phyloP scores from a whole-genome alignment of 2,797 vertebrate genomes.

The Glyptemys insculpta region DNA sequence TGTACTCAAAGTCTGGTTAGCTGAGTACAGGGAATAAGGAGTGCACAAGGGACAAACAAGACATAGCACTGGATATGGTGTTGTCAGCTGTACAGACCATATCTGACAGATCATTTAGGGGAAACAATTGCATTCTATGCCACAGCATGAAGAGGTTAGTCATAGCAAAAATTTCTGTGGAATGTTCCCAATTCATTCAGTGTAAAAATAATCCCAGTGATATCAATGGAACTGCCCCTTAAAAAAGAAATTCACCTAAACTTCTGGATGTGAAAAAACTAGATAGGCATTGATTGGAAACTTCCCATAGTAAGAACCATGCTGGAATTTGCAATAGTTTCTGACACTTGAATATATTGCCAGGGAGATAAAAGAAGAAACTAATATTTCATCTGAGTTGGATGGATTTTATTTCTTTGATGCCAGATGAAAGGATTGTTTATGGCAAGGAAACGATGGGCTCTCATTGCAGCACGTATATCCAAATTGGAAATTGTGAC shows the following conservation, averaged over 20 bases:
- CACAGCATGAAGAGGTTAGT: background rate
- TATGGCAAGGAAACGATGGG: slow-evolving; percentile 57
- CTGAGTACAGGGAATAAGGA: background rate
- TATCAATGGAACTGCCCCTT: background rate
- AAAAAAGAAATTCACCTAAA: background rate
- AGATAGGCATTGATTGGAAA: background rate
- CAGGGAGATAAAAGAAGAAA: slow-evolving; percentile 29
- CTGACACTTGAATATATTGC: slow-evolving; percentile 17
- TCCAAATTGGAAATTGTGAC: slow-evolving; percentile 49
- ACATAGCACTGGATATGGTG: background rate
- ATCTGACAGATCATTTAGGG: background rate
- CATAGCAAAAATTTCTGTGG: background rate
- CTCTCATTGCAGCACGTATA: slow-evolving; percentile 38
- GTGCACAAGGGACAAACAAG: background rate
- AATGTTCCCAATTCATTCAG: background rate
- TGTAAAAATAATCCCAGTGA: slow-evolving; percentile 8
- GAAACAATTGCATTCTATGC: background rate
- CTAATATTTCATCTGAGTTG: slow-evolving; percentile 42
- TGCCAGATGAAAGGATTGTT: slow-evolving; percentile 71
- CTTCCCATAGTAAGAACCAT: background rate
- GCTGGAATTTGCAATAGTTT: slow-evolving; percentile 3
- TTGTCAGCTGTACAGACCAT: background rate
- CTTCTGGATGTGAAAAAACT: background rate
- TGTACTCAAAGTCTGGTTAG: background rate
- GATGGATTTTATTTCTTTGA: slow-evolving; percentile 73